Base-by-base conservation (phyloP, 2,797 vertebrate species). In the Orestias chungarensis region DNA sequence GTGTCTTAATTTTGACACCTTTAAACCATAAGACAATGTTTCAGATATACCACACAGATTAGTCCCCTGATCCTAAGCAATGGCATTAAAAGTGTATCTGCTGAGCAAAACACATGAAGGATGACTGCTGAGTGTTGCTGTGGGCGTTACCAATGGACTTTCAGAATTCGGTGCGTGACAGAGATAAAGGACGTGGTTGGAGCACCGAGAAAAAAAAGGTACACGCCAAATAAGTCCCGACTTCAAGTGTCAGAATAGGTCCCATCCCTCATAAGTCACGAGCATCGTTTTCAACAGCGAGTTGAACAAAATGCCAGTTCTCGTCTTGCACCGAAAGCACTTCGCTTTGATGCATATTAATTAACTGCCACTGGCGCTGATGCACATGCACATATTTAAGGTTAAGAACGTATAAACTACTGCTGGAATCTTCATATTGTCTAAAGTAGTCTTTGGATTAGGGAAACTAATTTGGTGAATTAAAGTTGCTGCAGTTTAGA, bases 251-350 rank as follows among this genome's bases (percentile, higher is more conserved):
- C 88, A 82, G 74, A 79, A 88, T 82, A n/a, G 18, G 73, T 82
- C 81, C 81, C 1, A 62, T 71, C 80, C 75, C 75, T 92, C 92
- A 93, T 94, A 91, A 82, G 80, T 93, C 91, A 92, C 59, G 7
- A 59, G 54, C 81, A 85, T 80, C 79, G 87, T 88, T 75, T 85
- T 72, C 79, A 46, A 73, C 33, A 3, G 61, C 1, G 38, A 74
- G 79, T 65, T 71, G n/a, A 27, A 8, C 78, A 86, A 77, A 82
- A 82, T 52, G 74, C 75, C 83, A 71, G 73, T 33, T 68, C 72
- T 74, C 61, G 33, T 80, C 83, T 67, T 71, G 73, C 86, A 91
- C 89, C 86, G 85, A n/a, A 79, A 87, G 69, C 17, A 64, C 82
- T 83, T 71, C 72, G 71, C 72, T 82, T 79, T 82, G 87, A 82